Percentiles rank a stretch among this genome's conserved stretches.
Conservation (phyloP, 2,888 invertebrate species). For the Catocala fraxini region DNA sequence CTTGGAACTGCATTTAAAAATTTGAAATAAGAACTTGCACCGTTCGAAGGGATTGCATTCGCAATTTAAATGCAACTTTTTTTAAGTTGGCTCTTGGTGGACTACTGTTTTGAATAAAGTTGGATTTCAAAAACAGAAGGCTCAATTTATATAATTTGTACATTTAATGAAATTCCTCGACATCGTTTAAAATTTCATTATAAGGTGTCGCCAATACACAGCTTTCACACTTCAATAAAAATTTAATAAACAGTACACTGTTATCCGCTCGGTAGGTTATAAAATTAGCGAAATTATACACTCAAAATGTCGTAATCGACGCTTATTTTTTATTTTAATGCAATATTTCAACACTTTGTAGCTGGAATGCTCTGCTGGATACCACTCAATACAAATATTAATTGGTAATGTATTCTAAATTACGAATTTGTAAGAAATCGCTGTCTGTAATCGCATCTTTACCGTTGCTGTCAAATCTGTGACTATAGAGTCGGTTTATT, state of each 20-base stretch:
- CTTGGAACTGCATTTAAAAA: too few relatives aligned
- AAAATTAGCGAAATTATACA: slow-evolving; percentile 63
- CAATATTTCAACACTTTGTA: slow-evolving; percentile 18
- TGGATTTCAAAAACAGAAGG: too few relatives aligned
- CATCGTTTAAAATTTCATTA: slow-evolving; percentile 1
- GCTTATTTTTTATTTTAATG: slow-evolving; percentile 39
- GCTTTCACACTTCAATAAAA: slow-evolving; percentile 37
- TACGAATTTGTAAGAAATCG: not conserved
- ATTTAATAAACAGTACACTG: slow-evolving; percentile 42
- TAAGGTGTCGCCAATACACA: not conserved
- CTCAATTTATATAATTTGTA: too few relatives aligned
- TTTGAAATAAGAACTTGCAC: too few relatives aligned
- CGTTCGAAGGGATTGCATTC: too few relatives aligned
- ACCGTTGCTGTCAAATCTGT: slow-evolving; percentile 15
- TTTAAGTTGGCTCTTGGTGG: too few relatives aligned
- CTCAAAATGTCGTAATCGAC: slow-evolving; percentile 51
- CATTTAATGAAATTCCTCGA: too few relatives aligned
- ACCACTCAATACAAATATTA: slow-evolving; percentile 16
- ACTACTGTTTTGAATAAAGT: too few relatives aligned
- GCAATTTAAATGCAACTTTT: too few relatives aligned
- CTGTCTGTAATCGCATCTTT: too few relatives aligned
- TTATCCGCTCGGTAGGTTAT: slow-evolving; percentile 45
- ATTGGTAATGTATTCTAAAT: slow-evolving; percentile 18
- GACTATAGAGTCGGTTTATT: slow-evolving; percentile 4
- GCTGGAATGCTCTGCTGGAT: slow-evolving; percentile 18